These are phyloP conservation scores for Rhabdomys dilectus DNA, from an alignment of 2,113 vertebrate species.

Conservation along the genomic window DNA sequence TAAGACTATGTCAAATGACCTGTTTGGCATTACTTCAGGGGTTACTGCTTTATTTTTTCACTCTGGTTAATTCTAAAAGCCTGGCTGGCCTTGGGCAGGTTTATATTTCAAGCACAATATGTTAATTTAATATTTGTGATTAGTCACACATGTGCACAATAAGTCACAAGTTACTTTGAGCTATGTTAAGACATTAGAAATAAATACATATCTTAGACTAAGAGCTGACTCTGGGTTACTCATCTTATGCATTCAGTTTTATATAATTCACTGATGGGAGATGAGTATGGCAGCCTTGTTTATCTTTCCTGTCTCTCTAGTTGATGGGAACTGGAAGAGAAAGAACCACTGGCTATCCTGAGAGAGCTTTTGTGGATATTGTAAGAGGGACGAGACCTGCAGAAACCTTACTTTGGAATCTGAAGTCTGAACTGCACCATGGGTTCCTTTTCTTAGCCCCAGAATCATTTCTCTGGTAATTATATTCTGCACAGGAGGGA, in stretches of 20 bases:
- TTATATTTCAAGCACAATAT: conserved; percentile 7
- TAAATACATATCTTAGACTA: not conserved
- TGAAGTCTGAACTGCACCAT: not conserved
- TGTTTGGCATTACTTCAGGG: not conserved
- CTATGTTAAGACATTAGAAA: conserved; percentile 32
- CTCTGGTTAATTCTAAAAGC: conserved; percentile 25
- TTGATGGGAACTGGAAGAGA: not conserved
- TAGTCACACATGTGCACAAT: not conserved
- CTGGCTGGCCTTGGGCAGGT: not conserved
- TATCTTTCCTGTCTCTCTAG: not conserved
- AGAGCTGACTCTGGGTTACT: not conserved
- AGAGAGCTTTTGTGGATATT: not conserved
- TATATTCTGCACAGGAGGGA: not conserved
- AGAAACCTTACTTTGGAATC: not conserved
- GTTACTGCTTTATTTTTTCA: conserved; percentile 6
- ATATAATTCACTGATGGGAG: not conserved
- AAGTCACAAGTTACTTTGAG: not conserved
- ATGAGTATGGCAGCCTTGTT: not conserved
- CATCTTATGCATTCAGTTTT: not conserved
- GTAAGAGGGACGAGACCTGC: not conserved
- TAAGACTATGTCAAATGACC: not conserved
- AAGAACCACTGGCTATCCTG: not conserved
- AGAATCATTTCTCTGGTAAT: not conserved
- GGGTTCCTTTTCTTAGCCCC: not conserved
- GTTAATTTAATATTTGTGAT: not conserved